Conservation (phyloP, 2,113 vertebrate species). For the Prunella fulvescens region DNA sequence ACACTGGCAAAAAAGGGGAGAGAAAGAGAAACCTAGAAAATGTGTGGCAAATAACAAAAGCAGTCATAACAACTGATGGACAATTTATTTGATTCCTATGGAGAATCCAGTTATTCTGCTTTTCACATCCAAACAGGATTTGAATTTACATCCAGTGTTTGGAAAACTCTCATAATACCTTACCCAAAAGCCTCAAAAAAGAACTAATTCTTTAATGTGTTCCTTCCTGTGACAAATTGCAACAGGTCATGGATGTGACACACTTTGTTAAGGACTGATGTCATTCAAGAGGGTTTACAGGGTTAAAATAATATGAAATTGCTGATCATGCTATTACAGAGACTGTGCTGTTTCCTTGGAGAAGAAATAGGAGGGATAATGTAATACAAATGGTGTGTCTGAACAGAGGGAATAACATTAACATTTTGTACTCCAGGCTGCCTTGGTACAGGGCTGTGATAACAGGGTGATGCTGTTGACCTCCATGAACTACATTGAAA, state of each 20-base stretch:
- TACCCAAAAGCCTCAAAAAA: not conserved
- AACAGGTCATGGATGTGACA: not conserved
- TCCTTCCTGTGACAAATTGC: not conserved
- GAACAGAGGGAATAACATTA: not conserved
- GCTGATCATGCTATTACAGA: not conserved
- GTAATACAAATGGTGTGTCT: not conserved
- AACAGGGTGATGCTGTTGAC: not conserved
- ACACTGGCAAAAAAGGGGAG: not conserved
- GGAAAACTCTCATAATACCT: not conserved
- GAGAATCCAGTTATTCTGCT: not conserved
- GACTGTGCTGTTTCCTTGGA: not conserved
- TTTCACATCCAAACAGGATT: not conserved
- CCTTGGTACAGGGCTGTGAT: not conserved
- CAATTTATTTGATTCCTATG: not conserved
- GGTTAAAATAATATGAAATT: not conserved
- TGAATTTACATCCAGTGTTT: not conserved
- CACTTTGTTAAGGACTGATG: not conserved
- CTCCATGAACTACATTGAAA: not conserved
- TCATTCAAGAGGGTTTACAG: not conserved
- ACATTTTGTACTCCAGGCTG: not conserved
- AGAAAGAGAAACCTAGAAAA: not conserved
- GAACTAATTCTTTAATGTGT: not conserved
- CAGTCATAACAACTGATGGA: not conserved
- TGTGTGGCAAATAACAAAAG: not conserved
- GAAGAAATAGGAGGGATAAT: not conserved